phyloP scores from a whole-genome alignment of 2,888 invertebrate species.

The Sturmia bella region DNA sequence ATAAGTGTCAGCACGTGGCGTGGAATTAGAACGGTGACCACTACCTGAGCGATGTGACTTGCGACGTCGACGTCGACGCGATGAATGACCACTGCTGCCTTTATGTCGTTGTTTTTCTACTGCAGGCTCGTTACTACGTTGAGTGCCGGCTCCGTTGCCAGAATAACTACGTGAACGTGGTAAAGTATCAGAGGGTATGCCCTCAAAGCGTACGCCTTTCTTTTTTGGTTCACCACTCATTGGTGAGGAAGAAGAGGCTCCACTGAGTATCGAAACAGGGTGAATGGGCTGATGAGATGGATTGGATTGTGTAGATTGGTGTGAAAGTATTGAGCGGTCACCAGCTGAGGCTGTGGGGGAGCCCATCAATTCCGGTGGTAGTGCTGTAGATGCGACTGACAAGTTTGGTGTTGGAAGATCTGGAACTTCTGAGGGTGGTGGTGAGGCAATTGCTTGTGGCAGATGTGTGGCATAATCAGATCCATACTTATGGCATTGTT shows the following conservation, averaged over 20 bases:
- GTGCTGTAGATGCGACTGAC: conserved; percentile 83
- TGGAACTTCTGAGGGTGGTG: conserved; percentile 76
- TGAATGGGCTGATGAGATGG: conserved; percentile 74
- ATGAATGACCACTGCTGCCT: conserved; percentile 76
- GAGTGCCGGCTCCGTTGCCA: conserved; percentile 81
- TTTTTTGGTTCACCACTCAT: conserved; percentile 78
- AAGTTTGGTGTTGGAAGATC: conserved; percentile 82
- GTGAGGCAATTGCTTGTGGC: conserved; percentile 71
- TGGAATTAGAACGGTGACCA: conserved; percentile 77
- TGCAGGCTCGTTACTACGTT: conserved; percentile 62
- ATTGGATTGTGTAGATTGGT: conserved; percentile 77
- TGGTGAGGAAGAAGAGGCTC: conserved; percentile 78
- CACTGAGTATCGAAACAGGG: conserved; percentile 78
- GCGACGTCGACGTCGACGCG: conserved; percentile 78
- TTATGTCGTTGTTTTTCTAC: conserved; percentile 64
- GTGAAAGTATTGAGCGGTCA: conserved; percentile 78
- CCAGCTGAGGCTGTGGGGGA: conserved; percentile 79
- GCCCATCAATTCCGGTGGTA: conserved; percentile 79
- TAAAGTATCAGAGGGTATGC: conserved; percentile 81
- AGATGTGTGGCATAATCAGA: conserved; percentile 71
- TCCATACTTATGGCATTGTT: conserved; percentile 64
- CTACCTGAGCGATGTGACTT: conserved; percentile 78
- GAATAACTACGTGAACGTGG: conserved; percentile 84
- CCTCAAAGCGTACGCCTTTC: conserved; percentile 82
- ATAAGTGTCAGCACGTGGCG: conserved; percentile 79